Evolutionary conservation across 2,113 vertebrate species (phyloP).

Genomic region (Tricholaema leucomelas): DNA sequence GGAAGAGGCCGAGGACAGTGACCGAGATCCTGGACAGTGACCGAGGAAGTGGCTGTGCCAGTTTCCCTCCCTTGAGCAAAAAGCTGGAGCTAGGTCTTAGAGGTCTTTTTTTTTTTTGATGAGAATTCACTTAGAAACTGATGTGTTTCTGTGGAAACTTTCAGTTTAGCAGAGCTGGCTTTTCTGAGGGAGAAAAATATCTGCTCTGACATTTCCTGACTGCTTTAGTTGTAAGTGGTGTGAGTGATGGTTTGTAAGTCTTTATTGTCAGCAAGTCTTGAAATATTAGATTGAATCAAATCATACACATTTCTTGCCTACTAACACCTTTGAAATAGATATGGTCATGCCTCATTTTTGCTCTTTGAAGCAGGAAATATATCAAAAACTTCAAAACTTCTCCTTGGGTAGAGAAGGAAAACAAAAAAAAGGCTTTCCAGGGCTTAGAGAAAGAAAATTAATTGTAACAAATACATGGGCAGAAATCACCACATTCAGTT

Average conservation of each 20-base stretch:
- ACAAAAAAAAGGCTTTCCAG: not conserved
- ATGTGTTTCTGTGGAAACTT: not conserved
- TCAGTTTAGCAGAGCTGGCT: not conserved
- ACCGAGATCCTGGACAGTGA: not conserved
- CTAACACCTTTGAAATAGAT: not conserved
- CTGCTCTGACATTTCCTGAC: not conserved
- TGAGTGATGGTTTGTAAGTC: not conserved
- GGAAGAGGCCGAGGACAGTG: no score
- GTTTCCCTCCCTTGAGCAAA: not conserved
- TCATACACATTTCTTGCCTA: not conserved
- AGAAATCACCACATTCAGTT: not conserved
- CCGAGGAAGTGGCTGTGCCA: rapidly evolving
- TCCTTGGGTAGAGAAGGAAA: not conserved
- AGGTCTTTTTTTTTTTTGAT: not conserved
- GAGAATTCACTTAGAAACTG: not conserved
- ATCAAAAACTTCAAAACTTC: not conserved
- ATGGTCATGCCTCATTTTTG: not conserved
- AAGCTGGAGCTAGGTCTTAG: not conserved
- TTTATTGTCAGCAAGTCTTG: not conserved
- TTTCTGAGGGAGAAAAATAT: not conserved
- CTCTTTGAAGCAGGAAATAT: not conserved
- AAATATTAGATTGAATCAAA: not conserved
- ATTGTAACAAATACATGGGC: not conserved
- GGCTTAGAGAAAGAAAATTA: not conserved
- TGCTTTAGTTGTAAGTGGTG: not conserved